Base-by-base conservation (phyloP, 2,888 invertebrate genomes). In the Drosophila recens region DNA sequence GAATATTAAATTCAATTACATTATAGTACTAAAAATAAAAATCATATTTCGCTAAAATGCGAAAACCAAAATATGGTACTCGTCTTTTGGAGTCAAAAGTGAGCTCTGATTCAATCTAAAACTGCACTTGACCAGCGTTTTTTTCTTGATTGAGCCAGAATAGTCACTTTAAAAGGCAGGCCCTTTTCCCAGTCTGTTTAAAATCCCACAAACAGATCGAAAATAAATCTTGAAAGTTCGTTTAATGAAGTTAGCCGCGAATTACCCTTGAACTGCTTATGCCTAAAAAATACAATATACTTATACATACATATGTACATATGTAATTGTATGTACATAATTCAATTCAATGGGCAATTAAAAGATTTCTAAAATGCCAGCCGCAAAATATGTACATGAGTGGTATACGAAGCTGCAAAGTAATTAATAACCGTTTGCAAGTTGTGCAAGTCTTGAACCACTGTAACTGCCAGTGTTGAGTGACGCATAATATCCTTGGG, bases 331-430 rank as follows among this genome's bases (percentile, higher is more conserved):
- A 53, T 15, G 15, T 17, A 53, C 45, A 45, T 13, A 53, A 33
- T 67, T 72, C 11, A 51, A 43, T 64, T 63, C 27, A 58, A 56
- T 67, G 34, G 36, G 3, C 57, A 75, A 63, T 70, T 59, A 76
- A 59, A 63, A 48, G 40, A 63, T 36, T 57, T 75, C 23, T 49
- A 36, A 68, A 72, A 66, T 72, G 54, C 57, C 78, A 72, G 23
- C 45, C 38, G 40, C 74, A 62, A 66, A n/a, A 30, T 34, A 23
- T 23, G 23, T 23, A 9, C 4, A 0, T 27, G 8, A 36, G 17
- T 33, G 3, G 27, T 27, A 0, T 6, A 8, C 17, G 3, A 17
- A 17, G 3, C 6, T 17, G 3, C 33, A 34, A 17, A 34, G 10
- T 30, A 40, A 51, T 69, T 58, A 49, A 27, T 33, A 42, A 30